Evolutionary conservation across 2,113 vertebrate genomes (phyloP), one percentile per base, ranked within the genome.

Genomic region (Trogon melanurus): DNA sequence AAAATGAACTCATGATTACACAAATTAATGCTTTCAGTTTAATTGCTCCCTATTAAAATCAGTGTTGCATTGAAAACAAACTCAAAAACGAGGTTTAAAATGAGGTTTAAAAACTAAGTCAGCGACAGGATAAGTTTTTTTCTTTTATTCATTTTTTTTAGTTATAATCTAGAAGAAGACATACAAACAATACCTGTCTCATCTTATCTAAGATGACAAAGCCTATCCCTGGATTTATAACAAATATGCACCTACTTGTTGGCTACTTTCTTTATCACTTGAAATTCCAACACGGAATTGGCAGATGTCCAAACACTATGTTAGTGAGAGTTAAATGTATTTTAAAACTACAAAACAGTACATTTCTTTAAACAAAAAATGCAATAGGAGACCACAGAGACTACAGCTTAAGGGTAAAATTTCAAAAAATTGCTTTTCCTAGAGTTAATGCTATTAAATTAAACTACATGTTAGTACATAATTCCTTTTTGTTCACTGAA

Each of bases 191-290:
- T 95, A 80, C 85, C 41, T 57, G 70, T 85, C 64, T 95, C 76
- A 81, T 88, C 81, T 95, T 95, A 97, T 88, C 96, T 92, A 57
- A 95, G 91, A 96, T 82, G 96, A 97, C 95, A 97, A 97, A 95
- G 72, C 87, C 95, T 92, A 93, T 89, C 94, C 97, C 82, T 84
- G 93, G 92, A 94, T 97, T 97, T 96, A 91, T 89, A 96, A 95
- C 74, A 97, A 96, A 97, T 96, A 96, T 71, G 96, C 88, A 95
- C 91, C 93, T 96, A 97, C 94, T 97, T 93, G 95, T 74, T 96
- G 88, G 78, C 71, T 93, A 91, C 84, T 69, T 89, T 88, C 79
- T 97, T 97, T 96, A 97, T 97, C 97, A 94, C 95, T 82, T 91
- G 84, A 95, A 97, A 97, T 97, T 97, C 97, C 95, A 75, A 91